Conservation (phyloP, 1,140 invertebrate species). For the Cyphomyrmex costatus region DNA sequence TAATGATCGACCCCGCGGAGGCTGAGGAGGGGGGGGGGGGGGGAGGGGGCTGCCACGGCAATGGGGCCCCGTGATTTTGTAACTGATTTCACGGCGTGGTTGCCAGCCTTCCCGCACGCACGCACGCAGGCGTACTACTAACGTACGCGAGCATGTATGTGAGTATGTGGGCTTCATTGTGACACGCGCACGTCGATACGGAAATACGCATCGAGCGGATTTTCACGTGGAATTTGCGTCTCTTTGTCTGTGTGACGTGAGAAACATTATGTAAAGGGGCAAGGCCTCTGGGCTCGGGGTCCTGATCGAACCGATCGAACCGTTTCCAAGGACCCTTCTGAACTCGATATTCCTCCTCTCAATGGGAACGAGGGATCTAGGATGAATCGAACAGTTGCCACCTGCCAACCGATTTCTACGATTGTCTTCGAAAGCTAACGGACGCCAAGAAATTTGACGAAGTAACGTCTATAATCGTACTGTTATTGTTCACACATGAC, state of each 20-base stretch:
- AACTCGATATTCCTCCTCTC: slow-evolving; percentile 71
- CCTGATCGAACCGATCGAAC: slow-evolving; percentile 81
- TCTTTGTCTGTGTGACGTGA: slow-evolving; percentile 84
- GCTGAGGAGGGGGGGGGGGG: not conserved
- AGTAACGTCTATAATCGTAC: slow-evolving; percentile 2
- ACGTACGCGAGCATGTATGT: not conserved
- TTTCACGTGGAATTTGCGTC: slow-evolving; percentile 79
- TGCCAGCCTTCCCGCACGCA: slow-evolving; percentile 69
- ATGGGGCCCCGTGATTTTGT: slow-evolving; percentile 82
- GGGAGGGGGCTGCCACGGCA: slow-evolving; percentile 63
- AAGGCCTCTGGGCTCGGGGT: slow-evolving; percentile 62
- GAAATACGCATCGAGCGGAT: slow-evolving; percentile 70
- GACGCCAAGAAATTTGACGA: slow-evolving; percentile 1
- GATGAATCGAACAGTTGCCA: slow-evolving; percentile 59
- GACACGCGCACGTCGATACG: slow-evolving; percentile 31
- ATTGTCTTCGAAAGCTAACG: slow-evolving; percentile 59
- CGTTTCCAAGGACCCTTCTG: slow-evolving; percentile 50
- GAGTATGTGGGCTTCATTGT: slow-evolving; percentile 48
- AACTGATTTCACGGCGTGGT: slow-evolving; percentile 83
- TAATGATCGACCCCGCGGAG: slow-evolving; percentile 81
- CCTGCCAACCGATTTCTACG: slow-evolving; percentile 68
- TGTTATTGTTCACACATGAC: not conserved
- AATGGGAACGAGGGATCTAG: slow-evolving; percentile 42
- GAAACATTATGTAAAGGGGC: slow-evolving; percentile 81
- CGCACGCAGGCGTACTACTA: not conserved